Base-by-base conservation (phyloP, 2,888 invertebrate species). In the Hirtodrosophila cameraria region DNA sequence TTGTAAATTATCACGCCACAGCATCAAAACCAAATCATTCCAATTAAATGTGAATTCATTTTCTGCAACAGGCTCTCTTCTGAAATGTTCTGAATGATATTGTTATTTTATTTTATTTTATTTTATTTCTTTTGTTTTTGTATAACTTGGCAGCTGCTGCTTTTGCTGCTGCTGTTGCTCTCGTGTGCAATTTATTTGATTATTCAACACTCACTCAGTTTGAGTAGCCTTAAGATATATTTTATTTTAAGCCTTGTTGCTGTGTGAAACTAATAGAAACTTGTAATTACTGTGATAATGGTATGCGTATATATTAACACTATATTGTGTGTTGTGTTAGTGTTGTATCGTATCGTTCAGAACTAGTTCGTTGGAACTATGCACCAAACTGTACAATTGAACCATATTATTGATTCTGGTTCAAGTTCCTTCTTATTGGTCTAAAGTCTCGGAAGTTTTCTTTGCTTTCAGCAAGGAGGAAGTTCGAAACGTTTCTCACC, bases 41-140 rank as follows among this genome's bases (percentile, higher is more conserved):
- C 90, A 90, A 90, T 90, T 90, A 90, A 90, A 90, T 90, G 90
- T 89, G 87, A 88, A 89, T 90, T 87, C 90, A 89, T 87, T 87
- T 23, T 88, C 75, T 74, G 74, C 54, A 35, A 15, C 2, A 27
- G 18, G 16, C 30, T 48, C 3, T 45, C 36, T n/a, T n/a, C 55
- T 25, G n/a, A n/a, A n/a, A n/a, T n/a, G n/a, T 15, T 15, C 8
- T n/a, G 27, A 31, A 30, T 30, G 38, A 50, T 45, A 33, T 60
- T 52, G 15, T 43, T 59, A 60, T 49, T 42, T n/a, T 41, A 41
- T 42, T 36, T 49, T n/a, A n/a, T n/a, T n/a, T n/a, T n/a, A n/a
- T n/a, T n/a, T n/a, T n/a, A 3, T 23, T 27, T 27, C 27, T 3
- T 7, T 27, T 27, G 27, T n/a, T n/a, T 20, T 23, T 23, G 23